Base-by-base conservation (phyloP, 2,113 vertebrate species). In the Nothocercus nigrocapillus region DNA sequence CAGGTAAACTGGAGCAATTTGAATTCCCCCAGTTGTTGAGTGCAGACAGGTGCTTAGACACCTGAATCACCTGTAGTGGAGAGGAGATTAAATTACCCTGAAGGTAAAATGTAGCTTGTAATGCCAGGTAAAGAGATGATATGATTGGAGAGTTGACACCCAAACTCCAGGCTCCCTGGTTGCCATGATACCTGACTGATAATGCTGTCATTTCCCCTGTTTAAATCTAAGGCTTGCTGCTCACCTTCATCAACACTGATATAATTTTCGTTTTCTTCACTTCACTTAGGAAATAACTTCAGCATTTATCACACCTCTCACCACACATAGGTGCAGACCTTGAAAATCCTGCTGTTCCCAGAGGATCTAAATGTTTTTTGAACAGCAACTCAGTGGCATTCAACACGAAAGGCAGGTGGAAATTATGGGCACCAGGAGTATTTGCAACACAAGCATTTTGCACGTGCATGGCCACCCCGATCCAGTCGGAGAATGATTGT, bases 111-210 rank as follows among this genome's bases (percentile, higher is more conserved):
- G 19, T 79, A 72, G 25, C 32, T 83, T 83, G 19, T 69, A 66
- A 38, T 86, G 62, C 76, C 34, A 58, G 45, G 28, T 78, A 93
- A 85, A 80, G 64, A 93, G 45, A 84, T 78, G 82, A 74, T 91
- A 88, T 54, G 68, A 94, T 68, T 82, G 42, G 44, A 86, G 84
- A 91, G 77, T 74, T 92, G 88, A 86, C 82, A 95, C 34, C 27
- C 88, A 92, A 92, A 89, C 86, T 93, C 83, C 59, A 86, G 42
- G 59, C 51, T 89, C 53, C 63, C 74, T 88, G 75, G 89, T 90
- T 97, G 91, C 81, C 79, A 64, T 59, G 88, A 90, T 92, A 94
- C 90, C 80, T 96, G 90, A 96, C 86, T 92, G 92, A 95, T 90
- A 94, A 93, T 51, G 47, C 87, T 93, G 92, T 94, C 75, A 88